A percentile compares a stretch with the other conserved stretches of the same genome.
These are phyloP conservation scores for Eupeodes luniger DNA, from an alignment of 2,888 invertebrate species.

Conservation along the genomic window DNA sequence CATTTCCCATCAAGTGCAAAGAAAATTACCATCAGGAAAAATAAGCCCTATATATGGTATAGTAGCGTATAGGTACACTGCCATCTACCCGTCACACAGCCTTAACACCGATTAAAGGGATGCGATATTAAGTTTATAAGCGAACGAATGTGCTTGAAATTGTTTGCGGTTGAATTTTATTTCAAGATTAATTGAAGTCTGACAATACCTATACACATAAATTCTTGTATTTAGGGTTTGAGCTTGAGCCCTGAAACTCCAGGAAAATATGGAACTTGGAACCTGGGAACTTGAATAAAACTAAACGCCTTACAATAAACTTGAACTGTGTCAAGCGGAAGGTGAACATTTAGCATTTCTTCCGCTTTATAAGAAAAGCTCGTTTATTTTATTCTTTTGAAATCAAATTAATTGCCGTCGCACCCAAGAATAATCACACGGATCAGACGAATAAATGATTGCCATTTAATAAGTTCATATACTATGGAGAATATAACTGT, in stretches of 20 bases:
- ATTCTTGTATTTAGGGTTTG: conserved; percentile 2
- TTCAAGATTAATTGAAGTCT: conserved; percentile 77
- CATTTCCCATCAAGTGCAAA: conserved; percentile 55
- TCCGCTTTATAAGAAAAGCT: conserved; percentile 36
- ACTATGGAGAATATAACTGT: conserved; percentile 12
- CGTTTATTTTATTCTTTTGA: conserved; percentile 54
- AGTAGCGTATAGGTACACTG: neutral
- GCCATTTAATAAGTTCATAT: conserved; percentile 74
- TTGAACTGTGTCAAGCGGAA: conserved; percentile 75
- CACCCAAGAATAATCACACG: conserved; percentile 71
- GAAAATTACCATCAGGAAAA: conserved; percentile 52
- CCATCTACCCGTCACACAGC: conserved; percentile 28
- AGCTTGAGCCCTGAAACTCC: neutral
- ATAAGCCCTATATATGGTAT: conserved; percentile 50
- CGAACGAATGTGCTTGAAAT: conserved; percentile 71
- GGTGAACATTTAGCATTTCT: conserved; percentile 63
- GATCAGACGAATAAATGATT: conserved; percentile 76
- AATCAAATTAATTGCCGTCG: conserved; percentile 73
- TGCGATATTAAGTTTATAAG: conserved; percentile 32
- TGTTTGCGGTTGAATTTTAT: conserved; percentile 72
- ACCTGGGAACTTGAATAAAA: conserved; percentile 6
- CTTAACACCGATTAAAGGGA: conserved; percentile 50
- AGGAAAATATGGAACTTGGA: neutral
- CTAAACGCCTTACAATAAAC: conserved; percentile 68
- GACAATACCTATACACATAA: conserved; percentile 71